Evolutionary conservation across 2,888 invertebrate species (phyloP).

Genomic region (Noctua pronuba): DNA sequence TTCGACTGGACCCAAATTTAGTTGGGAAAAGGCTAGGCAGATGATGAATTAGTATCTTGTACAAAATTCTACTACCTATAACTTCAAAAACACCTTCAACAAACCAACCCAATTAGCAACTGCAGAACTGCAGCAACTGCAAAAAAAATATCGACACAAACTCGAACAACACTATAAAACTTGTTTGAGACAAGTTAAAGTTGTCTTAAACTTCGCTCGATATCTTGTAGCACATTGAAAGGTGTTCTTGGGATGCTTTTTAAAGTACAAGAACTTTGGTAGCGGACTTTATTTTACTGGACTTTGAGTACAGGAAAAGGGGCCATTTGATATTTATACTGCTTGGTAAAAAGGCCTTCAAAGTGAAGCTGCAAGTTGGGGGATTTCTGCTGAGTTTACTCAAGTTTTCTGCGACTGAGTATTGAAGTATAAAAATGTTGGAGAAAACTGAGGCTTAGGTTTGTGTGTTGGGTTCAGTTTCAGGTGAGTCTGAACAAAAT

Average conservation of each 20-base stretch:
- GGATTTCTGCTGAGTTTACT: conserved; percentile 23
- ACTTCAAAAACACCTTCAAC: neutral
- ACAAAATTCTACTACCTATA: neutral
- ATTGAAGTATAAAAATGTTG: conserved; percentile 28
- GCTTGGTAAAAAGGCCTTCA: conserved; percentile 36
- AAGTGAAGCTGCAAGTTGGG: conserved; percentile 13
- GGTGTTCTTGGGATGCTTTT: conserved; percentile 65
- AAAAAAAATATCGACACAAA: conserved; percentile 53
- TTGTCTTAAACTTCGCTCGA: conserved; percentile 73
- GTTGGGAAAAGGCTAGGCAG: too few species aligned
- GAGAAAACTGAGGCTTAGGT: neutral
- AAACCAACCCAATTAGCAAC: conserved; percentile 1
- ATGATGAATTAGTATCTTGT: too few species aligned
- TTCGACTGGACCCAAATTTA: too few species aligned
- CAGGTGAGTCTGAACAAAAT: neutral
- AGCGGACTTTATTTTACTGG: conserved; percentile 61
- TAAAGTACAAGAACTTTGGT: conserved; percentile 61
- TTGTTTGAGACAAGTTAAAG: conserved; percentile 72
- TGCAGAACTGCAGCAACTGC: neutral
- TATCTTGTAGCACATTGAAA: conserved; percentile 70
- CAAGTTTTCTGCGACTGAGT: conserved; percentile 10
- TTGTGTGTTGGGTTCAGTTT: neutral
- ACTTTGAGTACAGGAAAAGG: conserved; percentile 43
- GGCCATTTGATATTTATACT: conserved; percentile 58
- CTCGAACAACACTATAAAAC: conserved; percentile 68